Conservation (phyloP, 2,797 vertebrate species). For the Pseudomugil gertrudae region DNA sequence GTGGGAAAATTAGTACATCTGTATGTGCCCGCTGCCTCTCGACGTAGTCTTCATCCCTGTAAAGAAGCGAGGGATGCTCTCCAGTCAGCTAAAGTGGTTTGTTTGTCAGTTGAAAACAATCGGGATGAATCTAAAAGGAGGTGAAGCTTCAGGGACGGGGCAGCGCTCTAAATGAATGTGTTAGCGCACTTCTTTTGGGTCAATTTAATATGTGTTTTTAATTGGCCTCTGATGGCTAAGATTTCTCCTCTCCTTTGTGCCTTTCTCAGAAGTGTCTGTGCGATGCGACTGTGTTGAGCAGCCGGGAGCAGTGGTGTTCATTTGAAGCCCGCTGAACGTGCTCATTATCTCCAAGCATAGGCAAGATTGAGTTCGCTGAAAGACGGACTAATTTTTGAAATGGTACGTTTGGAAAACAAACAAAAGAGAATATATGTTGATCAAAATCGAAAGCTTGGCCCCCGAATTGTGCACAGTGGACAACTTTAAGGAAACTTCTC, state of each 20-base stretch:
- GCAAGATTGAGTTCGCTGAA: conserved; percentile 75
- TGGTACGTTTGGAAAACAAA: not conserved
- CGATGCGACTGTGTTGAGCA: conserved; percentile 61
- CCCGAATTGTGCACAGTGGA: conserved; percentile 32
- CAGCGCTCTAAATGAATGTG: conserved; percentile 42
- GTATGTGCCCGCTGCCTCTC: conserved; percentile 30
- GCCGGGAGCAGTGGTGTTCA: conserved; percentile 63
- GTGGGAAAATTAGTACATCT: conserved; percentile 52
- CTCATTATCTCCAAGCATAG: conserved; percentile 77
- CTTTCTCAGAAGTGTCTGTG: conserved; percentile 67
- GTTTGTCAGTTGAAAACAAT: conserved; percentile 59
- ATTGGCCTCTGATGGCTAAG: conserved; percentile 77
- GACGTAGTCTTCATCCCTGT: conserved; percentile 50
- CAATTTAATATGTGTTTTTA: conserved; percentile 78
- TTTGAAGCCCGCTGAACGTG: conserved; percentile 67
- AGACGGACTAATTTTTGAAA: conserved; percentile 48
- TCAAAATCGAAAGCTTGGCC: conserved; percentile 35
- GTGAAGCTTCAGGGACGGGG: conserved; percentile 30
- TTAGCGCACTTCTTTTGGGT: conserved; percentile 58
- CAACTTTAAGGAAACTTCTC: conserved; percentile 32
- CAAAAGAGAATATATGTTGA: conserved; percentile 44
- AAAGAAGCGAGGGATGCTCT: conserved; percentile 31
- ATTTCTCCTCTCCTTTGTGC: conserved; percentile 38
- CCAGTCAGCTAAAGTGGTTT: conserved; percentile 46
- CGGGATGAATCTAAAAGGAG: conserved; percentile 16